These are phyloP conservation scores for Smutsia temminckii DNA, from an alignment of 2,797 vertebrate genomes.

Conservation along the genomic window DNA sequence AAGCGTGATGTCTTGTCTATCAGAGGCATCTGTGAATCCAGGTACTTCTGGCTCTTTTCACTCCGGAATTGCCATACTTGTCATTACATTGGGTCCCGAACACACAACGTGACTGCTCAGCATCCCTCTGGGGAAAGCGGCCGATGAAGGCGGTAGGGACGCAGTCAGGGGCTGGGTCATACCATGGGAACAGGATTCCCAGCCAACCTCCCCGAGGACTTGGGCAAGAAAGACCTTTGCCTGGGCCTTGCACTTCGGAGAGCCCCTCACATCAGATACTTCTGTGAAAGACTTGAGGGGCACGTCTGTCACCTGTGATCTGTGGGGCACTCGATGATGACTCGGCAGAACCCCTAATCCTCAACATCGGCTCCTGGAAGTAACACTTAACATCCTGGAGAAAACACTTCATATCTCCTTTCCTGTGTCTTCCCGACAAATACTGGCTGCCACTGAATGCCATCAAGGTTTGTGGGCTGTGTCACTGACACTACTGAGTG, in stretches of 20 bases:
- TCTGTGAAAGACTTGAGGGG: rapidly evolving
- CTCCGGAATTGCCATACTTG: background rate
- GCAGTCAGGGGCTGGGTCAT: background rate
- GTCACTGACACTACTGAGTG: background rate
- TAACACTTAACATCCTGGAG: background rate
- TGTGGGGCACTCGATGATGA: background rate
- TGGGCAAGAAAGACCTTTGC: background rate
- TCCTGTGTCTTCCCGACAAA: background rate
- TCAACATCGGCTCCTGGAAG: background rate
- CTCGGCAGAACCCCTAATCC: background rate
- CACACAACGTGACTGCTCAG: background rate
- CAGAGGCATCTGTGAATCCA: background rate
- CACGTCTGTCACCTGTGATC: background rate
- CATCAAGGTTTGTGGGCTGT: background rate
- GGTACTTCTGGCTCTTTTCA: background rate
- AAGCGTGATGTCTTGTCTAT: background rate
- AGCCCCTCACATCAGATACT: background rate
- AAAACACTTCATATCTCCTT: background rate
- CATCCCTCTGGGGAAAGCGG: background rate
- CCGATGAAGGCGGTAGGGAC: background rate
- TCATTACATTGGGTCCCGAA: background rate
- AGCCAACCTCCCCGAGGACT: background rate
- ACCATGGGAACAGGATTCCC: background rate
- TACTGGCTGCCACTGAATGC: background rate
- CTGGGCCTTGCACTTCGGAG: background rate